These are phyloP conservation scores for Drosophila bocqueti DNA, from an alignment of 1,140 invertebrate species.

Conservation along the genomic window DNA sequence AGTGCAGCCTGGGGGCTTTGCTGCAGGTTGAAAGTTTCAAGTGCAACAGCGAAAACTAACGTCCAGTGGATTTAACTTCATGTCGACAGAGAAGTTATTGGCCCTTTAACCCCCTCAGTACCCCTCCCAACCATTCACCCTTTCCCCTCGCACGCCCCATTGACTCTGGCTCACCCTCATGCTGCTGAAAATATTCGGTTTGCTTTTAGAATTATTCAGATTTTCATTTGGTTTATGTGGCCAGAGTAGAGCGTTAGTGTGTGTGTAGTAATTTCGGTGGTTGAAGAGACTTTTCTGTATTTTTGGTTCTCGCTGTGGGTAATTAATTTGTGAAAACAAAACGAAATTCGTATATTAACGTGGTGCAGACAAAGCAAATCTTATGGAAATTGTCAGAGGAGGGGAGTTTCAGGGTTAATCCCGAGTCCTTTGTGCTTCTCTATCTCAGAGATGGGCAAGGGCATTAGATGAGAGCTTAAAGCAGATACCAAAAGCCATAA, in stretches of 20 bases:
- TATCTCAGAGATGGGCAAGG: constrained; percentile 9
- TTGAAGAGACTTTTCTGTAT: constrained; percentile 40
- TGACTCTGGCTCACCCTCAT: constrained; percentile 32
- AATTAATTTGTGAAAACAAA: constrained; percentile 74
- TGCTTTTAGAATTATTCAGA: constrained; percentile 72
- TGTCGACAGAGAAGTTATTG: constrained; percentile 59
- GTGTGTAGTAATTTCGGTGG: constrained; percentile 43
- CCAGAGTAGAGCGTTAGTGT: constrained; percentile 9
- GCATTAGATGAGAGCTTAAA: constrained; percentile 25
- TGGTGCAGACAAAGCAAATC: constrained; percentile 53
- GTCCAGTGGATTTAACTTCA: constrained; percentile 55
- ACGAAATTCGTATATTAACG: constrained; percentile 38
- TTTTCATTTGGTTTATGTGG: constrained; percentile 46
- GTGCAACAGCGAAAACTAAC: constrained; percentile 59
- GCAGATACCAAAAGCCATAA: constrained; percentile 10
- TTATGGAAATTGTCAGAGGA: constrained; percentile 29
- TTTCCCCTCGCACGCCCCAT: constrained; percentile 13
- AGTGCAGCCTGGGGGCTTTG: constrained; percentile 7
- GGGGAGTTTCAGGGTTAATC: constrained; percentile 15
- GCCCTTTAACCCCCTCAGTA: constrained; percentile 3
- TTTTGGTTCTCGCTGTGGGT: constrained; percentile 63
- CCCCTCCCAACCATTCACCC: neutral
- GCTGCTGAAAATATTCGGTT: constrained; percentile 57
- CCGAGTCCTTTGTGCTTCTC: constrained; percentile 16
- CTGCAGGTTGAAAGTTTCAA: constrained; percentile 73